Evolutionary conservation across 2,888 invertebrate genomes (phyloP).

Genomic region (Julus scanicus): DNA sequence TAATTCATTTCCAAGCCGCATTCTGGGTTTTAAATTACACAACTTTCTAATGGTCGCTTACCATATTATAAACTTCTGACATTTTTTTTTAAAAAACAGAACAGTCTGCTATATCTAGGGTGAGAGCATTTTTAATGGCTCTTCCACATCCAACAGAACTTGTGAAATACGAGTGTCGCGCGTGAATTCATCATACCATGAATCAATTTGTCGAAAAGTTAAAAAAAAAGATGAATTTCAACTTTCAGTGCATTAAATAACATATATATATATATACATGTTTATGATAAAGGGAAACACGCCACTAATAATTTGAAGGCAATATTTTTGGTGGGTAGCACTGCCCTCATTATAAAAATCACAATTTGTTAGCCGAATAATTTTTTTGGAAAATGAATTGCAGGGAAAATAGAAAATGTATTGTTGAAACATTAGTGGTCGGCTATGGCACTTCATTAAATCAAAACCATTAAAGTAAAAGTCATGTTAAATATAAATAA

Average conservation of each 20-base stretch:
- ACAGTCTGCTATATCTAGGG: not conserved
- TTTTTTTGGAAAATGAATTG: no score
- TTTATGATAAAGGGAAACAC: not conserved
- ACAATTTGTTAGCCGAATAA: not conserved
- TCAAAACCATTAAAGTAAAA: not conserved
- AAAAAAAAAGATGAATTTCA: not conserved
- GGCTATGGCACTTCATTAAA: not conserved
- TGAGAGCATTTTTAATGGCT: not conserved
- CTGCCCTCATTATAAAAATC: not conserved
- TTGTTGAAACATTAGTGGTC: no score
- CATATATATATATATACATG: not conserved
- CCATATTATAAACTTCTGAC: not conserved
- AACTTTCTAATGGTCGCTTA: not conserved
- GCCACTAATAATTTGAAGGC: not conserved
- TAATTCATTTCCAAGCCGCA: not conserved
- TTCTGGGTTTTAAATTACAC: constrained; percentile 1
- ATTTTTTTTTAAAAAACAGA: not conserved
- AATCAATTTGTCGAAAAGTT: not conserved
- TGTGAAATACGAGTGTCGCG: not conserved
- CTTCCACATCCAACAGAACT: not conserved
- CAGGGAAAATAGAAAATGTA: no score
- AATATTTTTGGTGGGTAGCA: not conserved
- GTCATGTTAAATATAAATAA: not conserved
- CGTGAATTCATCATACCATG: not conserved
- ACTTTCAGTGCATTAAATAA: not conserved